Percentiles rank a stretch among this genome's conserved stretches.
Conservation (phyloP, 2,888 invertebrate genomes). For the Agonopterix subpropinquella region DNA sequence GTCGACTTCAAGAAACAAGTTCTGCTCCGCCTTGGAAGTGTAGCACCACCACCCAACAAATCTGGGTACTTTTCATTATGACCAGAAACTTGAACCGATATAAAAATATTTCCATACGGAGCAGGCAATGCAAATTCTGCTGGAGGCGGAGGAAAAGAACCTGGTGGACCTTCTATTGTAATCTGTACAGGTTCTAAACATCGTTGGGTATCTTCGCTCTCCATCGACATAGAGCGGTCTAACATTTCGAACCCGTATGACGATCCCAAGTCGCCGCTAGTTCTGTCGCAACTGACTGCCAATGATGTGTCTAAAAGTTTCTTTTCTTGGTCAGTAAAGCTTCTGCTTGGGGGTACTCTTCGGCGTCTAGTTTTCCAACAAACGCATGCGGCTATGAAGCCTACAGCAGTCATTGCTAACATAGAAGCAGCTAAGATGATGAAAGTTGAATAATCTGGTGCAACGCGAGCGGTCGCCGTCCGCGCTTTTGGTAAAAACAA, state of each 20-base stretch:
- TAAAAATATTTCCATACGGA: constrained; percentile 85
- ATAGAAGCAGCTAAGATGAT: constrained; percentile 82
- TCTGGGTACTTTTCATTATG: constrained; percentile 86
- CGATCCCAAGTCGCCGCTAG: constrained; percentile 78
- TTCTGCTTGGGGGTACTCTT: constrained; percentile 79
- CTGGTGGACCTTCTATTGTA: constrained; percentile 71
- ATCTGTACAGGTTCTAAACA: constrained; percentile 78
- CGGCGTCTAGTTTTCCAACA: constrained; percentile 83
- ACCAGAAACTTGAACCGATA: constrained; percentile 87
- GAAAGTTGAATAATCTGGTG: constrained; percentile 84
- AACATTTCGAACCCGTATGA: constrained; percentile 72
- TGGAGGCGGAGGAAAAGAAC: constrained; percentile 61
- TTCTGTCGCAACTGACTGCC: constrained; percentile 77
- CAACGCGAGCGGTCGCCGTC: constrained; percentile 84
- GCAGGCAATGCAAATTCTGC: constrained; percentile 67
- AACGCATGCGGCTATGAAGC: constrained; percentile 66
- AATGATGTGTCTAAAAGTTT: constrained; percentile 87
- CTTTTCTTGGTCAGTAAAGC: constrained; percentile 92
- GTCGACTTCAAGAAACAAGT: constrained; percentile 78
- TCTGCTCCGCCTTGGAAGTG: constrained; percentile 67
- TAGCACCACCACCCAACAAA: constrained; percentile 75
- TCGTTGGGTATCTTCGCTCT: constrained; percentile 62
- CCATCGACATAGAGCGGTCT: constrained; percentile 63
- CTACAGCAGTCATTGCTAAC: constrained; percentile 79
- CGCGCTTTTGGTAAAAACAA: constrained; percentile 58